phyloP scores from a whole-genome alignment of 2,113 vertebrate species.

The Talpa occidentalis region DNA sequence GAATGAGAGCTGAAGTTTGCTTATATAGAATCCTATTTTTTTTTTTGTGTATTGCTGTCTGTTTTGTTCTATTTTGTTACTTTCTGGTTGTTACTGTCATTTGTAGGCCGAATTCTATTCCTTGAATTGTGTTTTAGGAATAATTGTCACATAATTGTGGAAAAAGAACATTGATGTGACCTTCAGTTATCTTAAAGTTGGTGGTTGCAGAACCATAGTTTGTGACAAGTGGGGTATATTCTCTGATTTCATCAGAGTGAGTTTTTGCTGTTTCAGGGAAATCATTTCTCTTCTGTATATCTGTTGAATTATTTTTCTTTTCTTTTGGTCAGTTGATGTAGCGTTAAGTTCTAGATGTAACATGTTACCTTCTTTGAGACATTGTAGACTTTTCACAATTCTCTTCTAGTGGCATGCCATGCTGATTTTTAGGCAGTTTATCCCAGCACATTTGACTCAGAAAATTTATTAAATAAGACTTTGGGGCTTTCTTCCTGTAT shows the following conservation, averaged over 20 bases:
- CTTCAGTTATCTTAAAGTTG: background rate
- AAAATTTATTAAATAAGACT: conserved; percentile 42
- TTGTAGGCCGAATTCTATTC: conserved; percentile 13
- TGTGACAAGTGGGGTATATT: background rate
- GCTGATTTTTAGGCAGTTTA: background rate
- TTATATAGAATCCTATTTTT: background rate
- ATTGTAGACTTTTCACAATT: background rate
- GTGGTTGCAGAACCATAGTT: background rate
- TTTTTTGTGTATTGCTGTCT: background rate
- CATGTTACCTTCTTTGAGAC: background rate
- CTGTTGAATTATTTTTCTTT: conserved; percentile 29
- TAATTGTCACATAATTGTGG: conserved; percentile 19
- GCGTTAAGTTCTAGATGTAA: background rate
- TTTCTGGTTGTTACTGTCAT: background rate
- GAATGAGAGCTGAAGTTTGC: background rate
- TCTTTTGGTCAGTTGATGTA: background rate
- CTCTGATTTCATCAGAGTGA: background rate
- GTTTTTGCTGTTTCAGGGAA: background rate
- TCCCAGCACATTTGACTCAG: conserved; percentile 4
- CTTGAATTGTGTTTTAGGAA: conserved; percentile 62
- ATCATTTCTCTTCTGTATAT: conserved; percentile 1
- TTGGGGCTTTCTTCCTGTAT: background rate
- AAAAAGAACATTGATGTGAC: background rate
- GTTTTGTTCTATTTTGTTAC: background rate
- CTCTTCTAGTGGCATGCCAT: background rate